Evolutionary conservation across 2,797 vertebrate species (phyloP).

Genomic region (Epinephelus malabaricus): DNA sequence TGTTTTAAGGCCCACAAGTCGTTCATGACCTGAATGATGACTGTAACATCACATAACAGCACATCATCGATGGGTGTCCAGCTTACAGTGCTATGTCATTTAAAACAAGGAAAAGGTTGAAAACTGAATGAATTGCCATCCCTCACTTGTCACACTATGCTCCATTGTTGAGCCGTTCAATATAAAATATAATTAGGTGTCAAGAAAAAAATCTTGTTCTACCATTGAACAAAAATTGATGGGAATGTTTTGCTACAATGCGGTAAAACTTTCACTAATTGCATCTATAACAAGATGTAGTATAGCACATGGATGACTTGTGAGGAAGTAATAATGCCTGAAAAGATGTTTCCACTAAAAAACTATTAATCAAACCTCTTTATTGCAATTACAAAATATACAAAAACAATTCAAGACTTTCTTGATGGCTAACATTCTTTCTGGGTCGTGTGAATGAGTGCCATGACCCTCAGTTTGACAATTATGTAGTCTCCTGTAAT

Average conservation of each 20-base stretch:
- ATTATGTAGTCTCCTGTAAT: constrained; percentile 10
- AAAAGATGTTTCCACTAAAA: not conserved
- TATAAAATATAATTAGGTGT: no score
- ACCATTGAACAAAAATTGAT: no score
- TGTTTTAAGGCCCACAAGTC: no score
- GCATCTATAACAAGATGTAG: not conserved
- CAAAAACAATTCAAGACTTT: not conserved
- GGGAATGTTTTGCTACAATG: no score
- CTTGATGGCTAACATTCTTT: not conserved
- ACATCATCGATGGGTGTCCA: no score
- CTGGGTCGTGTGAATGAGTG: not conserved
- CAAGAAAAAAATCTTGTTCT: no score
- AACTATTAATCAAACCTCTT: not conserved
- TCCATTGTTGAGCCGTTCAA: not conserved
- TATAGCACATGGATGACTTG: not conserved
- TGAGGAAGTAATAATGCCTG: not conserved
- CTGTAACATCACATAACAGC: no score
- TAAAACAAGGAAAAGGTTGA: not conserved
- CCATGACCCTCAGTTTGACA: not conserved
- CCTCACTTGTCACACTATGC: not conserved
- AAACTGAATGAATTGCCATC: not conserved
- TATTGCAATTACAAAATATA: not conserved
- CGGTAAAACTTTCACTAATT: not conserved
- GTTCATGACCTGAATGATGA: no score
- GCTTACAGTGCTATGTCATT: no score